Base-by-base conservation (phyloP, 1,140 invertebrate species). In the Drosophila tani region DNA sequence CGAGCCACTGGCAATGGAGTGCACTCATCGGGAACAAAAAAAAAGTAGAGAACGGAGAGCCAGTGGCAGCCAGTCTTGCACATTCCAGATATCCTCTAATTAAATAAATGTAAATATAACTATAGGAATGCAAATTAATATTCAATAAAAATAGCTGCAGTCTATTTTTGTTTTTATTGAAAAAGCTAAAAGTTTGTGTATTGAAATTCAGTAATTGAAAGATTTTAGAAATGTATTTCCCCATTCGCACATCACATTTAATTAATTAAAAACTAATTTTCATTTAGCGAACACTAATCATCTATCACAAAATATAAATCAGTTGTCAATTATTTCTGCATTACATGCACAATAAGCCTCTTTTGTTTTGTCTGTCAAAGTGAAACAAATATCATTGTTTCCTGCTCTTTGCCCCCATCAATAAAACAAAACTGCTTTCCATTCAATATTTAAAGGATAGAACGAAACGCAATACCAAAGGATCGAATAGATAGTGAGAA, bases 1-100 rank as follows among this genome's bases (percentile, higher is more conserved):
- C 63, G 55, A 79, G 79, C 50, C 66, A 41, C 40, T 51, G 75
- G 47, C 75, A 81, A 73, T 80, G 68, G 58, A 68, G 71, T 80
- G 78, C 76, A 80, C 45, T 69, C 55, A 71, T 55, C 62, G 60
- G 77, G 65, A 35, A 60, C 40, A 59, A 47, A 70, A 67, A 51
- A 19, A 19, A 55, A 7, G 21, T 2, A 24, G 2, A 40, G 15
- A 41, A 6, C n/a, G 46, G 17, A 40, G 38, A 27, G 14, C 24
- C 29, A 8, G 14, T 4, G 32, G 29, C 11, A 35, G 2, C 29
- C 9, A 24, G 35, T 19, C 43, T 50, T 41, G 11, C 35, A 70
- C 41, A 27, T 59, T 8, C 11, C 15, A 35, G 38, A 43, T 73
- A 73, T 69, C 66, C 69, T 71, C 62, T 67, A 50, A 68, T 68